Conservation (phyloP, 2,113 vertebrate species). For the Morone saxatilis region DNA sequence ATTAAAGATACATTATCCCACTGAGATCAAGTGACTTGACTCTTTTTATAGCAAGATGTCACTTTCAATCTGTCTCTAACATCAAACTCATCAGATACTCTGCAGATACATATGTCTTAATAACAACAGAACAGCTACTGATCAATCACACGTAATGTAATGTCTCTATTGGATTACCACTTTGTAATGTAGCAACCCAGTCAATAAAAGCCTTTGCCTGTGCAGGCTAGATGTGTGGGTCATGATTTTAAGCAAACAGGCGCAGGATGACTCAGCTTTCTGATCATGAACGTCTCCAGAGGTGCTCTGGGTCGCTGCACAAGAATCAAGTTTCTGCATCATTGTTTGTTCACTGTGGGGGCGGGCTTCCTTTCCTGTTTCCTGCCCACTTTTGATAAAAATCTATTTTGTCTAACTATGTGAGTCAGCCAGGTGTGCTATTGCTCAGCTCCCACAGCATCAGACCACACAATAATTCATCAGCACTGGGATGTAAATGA, state of each 20-base stretch:
- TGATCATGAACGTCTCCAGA: conserved; percentile 40
- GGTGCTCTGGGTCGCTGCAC: conserved; percentile 24
- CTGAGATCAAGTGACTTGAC: neutral
- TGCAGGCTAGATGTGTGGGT: conserved; percentile 26
- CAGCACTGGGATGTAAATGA: conserved; percentile 28
- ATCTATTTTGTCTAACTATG: conserved; percentile 22
- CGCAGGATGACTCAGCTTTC: conserved; percentile 66
- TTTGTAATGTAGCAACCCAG: neutral
- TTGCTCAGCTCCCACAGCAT: conserved; percentile 25
- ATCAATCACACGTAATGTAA: neutral
- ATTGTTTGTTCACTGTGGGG: neutral
- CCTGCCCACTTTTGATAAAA: conserved; percentile 38
- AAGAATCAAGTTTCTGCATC: conserved; percentile 28
- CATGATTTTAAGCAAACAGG: conserved; percentile 35
- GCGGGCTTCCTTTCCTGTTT: neutral
- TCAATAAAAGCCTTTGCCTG: conserved; percentile 10
- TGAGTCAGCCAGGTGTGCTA: conserved; percentile 47
- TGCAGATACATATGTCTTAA: neutral
- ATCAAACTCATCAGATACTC: too few relatives aligned
- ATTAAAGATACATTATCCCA: neutral
- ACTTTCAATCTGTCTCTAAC: conserved; percentile 1
- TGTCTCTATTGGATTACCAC: neutral
- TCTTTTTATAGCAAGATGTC: neutral
- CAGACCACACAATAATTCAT: conserved; percentile 22
- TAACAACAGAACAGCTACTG: neutral